Percentiles rank a stretch among this genome's conserved stretches.
Conservation (phyloP, 2,113 vertebrate genomes). For the Reinhardtius hippoglossoides region DNA sequence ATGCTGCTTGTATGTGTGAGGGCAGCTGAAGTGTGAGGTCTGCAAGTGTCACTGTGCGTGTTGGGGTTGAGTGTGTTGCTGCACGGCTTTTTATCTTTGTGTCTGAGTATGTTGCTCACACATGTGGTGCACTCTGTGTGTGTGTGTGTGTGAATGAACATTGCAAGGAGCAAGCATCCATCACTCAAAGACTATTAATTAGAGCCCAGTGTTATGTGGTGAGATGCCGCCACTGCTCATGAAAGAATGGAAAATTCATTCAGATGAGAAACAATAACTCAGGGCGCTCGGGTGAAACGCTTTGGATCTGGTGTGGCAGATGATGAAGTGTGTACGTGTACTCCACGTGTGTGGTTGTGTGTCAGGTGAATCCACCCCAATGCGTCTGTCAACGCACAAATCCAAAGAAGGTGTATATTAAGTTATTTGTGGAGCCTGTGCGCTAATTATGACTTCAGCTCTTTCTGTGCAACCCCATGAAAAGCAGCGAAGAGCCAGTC, state of each 20-base stretch:
- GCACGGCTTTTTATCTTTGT: slow-evolving; percentile 47
- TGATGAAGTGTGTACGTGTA: slow-evolving; percentile 25
- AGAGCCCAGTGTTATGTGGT: slow-evolving; percentile 61
- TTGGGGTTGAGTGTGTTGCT: slow-evolving; percentile 21
- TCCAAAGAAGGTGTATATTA: slow-evolving; percentile 68
- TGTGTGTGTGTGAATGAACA: slow-evolving; percentile 12
- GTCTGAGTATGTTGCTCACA: slow-evolving; percentile 53
- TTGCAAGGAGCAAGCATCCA: slow-evolving; percentile 41
- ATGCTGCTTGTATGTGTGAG: slow-evolving; percentile 73
- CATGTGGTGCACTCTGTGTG: slow-evolving; percentile 50
- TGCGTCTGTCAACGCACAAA: slow-evolving; percentile 64
- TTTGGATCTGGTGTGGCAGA: slow-evolving; percentile 12
- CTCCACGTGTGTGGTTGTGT: slow-evolving; percentile 51
- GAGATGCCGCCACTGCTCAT: slow-evolving; percentile 55
- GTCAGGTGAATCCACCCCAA: slow-evolving; percentile 26
- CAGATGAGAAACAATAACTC: slow-evolving; percentile 55
- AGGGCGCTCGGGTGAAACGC: slow-evolving; percentile 30
- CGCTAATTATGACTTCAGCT: slow-evolving; percentile 64
- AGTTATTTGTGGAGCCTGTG: slow-evolving; percentile 47
- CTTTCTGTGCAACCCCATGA: slow-evolving; percentile 25
- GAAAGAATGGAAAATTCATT: slow-evolving; percentile 71
- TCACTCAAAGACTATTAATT: slow-evolving; percentile 74
- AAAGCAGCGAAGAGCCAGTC: slow-evolving; percentile 52
- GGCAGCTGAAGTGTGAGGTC: slow-evolving; percentile 66
- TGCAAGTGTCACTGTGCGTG: slow-evolving; percentile 50